A percentile compares a stretch with the other conserved stretches of the same genome.
phyloP scores from a whole-genome alignment of 2,888 invertebrate genomes.

The Agonopterix heracliana region DNA sequence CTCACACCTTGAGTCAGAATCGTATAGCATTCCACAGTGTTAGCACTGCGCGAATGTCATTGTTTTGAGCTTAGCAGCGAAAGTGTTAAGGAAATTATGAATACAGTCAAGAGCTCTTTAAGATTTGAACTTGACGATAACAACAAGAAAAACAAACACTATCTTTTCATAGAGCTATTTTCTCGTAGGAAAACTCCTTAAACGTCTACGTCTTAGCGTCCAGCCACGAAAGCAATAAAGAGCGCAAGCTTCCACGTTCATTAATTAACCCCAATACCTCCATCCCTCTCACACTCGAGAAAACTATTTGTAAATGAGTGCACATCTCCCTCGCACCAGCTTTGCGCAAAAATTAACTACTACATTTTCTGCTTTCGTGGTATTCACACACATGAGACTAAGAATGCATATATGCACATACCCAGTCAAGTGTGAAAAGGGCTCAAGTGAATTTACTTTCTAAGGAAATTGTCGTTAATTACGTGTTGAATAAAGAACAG shows the following conservation, averaged over 20 bases:
- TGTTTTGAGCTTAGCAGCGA: no score
- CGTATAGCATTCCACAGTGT: no score
- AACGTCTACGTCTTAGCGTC: constrained; percentile 70
- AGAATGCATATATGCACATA: constrained; percentile 71
- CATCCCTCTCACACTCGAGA: constrained; percentile 55
- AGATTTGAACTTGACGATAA: background rate
- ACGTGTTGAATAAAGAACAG: constrained; percentile 43
- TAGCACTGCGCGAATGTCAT: no score
- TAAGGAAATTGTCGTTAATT: constrained; percentile 55
- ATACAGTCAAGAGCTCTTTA: no score
- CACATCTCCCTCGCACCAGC: constrained; percentile 63
- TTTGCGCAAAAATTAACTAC: constrained; percentile 78
- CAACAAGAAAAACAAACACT: constrained; percentile 36
- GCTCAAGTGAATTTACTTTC: constrained; percentile 31
- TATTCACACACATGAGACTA: constrained; percentile 56
- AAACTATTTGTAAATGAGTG: constrained; percentile 72
- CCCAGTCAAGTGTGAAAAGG: constrained; percentile 27
- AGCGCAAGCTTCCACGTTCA: constrained; percentile 77
- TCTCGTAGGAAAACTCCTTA: constrained; percentile 69
- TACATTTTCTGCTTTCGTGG: constrained; percentile 62
- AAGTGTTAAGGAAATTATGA: no score
- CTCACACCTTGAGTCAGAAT: no score
- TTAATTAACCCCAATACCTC: constrained; percentile 70
- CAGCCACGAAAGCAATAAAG: constrained; percentile 76
- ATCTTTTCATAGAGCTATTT: constrained; percentile 50